Base-by-base conservation (phyloP, 2,888 invertebrate genomes). In the Netelia inedita region DNA sequence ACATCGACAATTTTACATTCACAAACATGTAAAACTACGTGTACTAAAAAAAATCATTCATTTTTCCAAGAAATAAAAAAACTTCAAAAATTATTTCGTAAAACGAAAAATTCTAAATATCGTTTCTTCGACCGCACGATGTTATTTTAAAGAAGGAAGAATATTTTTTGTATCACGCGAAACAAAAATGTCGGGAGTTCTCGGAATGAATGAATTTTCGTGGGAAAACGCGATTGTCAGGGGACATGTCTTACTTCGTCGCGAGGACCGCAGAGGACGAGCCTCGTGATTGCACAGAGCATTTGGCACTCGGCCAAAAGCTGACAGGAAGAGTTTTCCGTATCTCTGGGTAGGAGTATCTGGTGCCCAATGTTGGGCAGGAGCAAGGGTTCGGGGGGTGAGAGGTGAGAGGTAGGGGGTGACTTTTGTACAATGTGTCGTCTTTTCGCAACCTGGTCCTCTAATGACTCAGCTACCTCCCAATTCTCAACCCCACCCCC, bases 281-380 rank as follows among this genome's bases (percentile, higher is more conserved):
- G 86, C 81, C 74, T 81, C 87, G 85, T 86, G 88, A 89, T 88
- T 90, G 88, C 53, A 53, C 53, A 53, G 57, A 46, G 57, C 57
- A 16, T 19, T 87, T 91, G 91, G 91, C 89, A 59, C 76, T 61
- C 74, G 61, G 88, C 91, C 91, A 91, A 87, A 88, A 90, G 85
- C 87, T 88, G 86, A 82, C 88, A 87, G 86, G 86, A 83, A 86
- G 83, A 75, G 69, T 69, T 80, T 69, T 59, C 43, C 84, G 53
- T 71, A 55, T 79, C 71, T 79, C 79, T 55, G 61, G 55, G 41
- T 57, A 69, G 16, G 74, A 76, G 35, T 72, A 61, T 63, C 69
- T 59, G 55, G 63, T 55, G 57, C 68, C 35, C 35, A 72, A 61
- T 73, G 68, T 68, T 61, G n/a, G 41, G 21, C 71, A 50, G 41